Conservation (phyloP, 2,888 invertebrate species). For the Tenthredo mesomela region DNA sequence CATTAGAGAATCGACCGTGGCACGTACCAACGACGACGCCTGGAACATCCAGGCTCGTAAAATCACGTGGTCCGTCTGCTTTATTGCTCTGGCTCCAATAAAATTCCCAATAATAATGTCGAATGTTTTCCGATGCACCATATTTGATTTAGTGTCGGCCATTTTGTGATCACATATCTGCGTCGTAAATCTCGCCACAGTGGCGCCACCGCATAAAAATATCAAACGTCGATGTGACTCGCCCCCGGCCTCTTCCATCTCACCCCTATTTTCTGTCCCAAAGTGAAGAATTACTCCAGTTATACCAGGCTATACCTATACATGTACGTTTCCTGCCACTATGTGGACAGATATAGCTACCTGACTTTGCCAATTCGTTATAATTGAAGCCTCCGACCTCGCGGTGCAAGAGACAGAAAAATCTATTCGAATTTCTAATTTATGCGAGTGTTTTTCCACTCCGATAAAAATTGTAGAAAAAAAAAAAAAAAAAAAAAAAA, state of each 20-base stretch:
- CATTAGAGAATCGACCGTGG: slow-evolving; percentile 44
- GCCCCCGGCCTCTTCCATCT: slow-evolving; percentile 24
- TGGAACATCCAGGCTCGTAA: slow-evolving; percentile 49
- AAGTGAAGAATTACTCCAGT: slow-evolving; percentile 49
- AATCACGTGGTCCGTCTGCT: slow-evolving; percentile 55
- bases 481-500: too few species aligned
- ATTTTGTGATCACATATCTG: slow-evolving; percentile 78
- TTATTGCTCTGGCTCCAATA: slow-evolving; percentile 74
- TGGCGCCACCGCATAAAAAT: slow-evolving; percentile 76
- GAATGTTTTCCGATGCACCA: slow-evolving; percentile 78
- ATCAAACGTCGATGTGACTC: slow-evolving; percentile 78
- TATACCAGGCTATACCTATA: slow-evolving; percentile 14
- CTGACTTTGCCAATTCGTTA: slow-evolving; percentile 25
- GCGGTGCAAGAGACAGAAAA: background rate
- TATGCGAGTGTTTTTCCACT: background rate
- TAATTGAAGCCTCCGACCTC: slow-evolving; percentile 28
- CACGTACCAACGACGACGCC: slow-evolving; percentile 35
- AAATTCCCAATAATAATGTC: slow-evolving; percentile 79
- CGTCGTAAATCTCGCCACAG: slow-evolving; percentile 76
- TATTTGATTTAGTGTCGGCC: slow-evolving; percentile 78
- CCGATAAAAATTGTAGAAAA: background rate
- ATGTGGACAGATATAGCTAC: slow-evolving; percentile 22
- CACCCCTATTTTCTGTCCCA: slow-evolving; percentile 45
- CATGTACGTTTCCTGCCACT: background rate
- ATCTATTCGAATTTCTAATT: background rate